Evolutionary conservation across 2,797 vertebrate species (phyloP).

Genomic region (Hemibagrus guttatus): DNA sequence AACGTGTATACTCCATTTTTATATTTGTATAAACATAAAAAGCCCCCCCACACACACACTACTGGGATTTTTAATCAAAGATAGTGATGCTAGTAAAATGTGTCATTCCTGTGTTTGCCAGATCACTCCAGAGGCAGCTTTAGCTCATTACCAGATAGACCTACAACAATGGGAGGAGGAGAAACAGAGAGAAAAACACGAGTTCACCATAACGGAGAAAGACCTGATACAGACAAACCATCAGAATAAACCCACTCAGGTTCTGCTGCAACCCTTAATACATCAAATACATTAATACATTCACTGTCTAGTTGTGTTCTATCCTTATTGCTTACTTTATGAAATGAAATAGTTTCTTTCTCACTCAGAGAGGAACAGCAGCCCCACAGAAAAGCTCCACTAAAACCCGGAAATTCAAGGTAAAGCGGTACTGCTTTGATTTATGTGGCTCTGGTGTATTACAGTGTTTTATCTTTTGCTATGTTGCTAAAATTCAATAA

Average conservation of each 20-base stretch:
- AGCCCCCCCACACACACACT: neutral
- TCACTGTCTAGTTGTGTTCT: neutral
- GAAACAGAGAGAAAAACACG: conserved; percentile 71
- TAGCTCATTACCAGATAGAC: conserved; percentile 71
- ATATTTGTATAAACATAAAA: neutral
- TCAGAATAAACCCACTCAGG: conserved; percentile 24
- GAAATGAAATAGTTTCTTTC: neutral
- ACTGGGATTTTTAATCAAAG: conserved; percentile 3
- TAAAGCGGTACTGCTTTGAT: conserved; percentile 40
- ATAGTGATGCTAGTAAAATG: conserved; percentile 18
- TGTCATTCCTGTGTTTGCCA: conserved; percentile 54
- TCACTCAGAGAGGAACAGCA: conserved; percentile 47
- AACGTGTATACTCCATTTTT: neutral
- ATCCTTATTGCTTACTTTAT: neutral
- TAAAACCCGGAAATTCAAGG: conserved; percentile 76
- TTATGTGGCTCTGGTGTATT: neutral
- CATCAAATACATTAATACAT: neutral
- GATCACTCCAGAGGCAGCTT: conserved; percentile 73
- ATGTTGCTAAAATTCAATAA: neutral
- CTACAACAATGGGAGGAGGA: conserved; percentile 77
- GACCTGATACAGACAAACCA: conserved; percentile 41
- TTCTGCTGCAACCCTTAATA: neutral
- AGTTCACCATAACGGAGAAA: conserved; percentile 84
- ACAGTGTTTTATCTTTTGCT: neutral
- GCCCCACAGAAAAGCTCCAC: conserved; percentile 49